Evolutionary conservation across 2,797 vertebrate species (phyloP), one percentile per base, ranked within the genome.

Genomic region (Aselliscus stoliczkanus): DNA sequence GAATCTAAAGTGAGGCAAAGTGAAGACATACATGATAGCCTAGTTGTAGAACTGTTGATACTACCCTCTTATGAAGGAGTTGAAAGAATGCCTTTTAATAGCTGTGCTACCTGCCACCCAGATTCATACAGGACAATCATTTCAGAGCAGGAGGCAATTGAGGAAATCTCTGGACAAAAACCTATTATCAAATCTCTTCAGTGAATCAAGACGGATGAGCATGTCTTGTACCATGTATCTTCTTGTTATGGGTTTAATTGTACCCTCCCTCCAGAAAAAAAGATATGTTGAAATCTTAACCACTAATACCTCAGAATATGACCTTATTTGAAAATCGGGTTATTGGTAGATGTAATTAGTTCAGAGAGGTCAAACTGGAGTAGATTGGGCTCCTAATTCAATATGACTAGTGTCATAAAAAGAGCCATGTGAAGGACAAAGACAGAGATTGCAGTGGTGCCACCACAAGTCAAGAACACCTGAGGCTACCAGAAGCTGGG

Each of bases 181-280:
- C 5, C 9, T 70, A 39, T 34, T 42, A 54, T 27, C 6, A 11
- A 3, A 15, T 47, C 27, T 88, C n/a, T 54, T 88, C 14, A 42
- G 39, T 76, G 21, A 77, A 25, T 18, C 15, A 67, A 42, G 34
- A 65, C 76, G 31, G 42, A 3, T 67, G 12, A 75, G 34, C 13
- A 2, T 60, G 29, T 37, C 17, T 76, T 34, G 14, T 47, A 42
- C 54, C n/a, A 37, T 42, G 4, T 37, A 21, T 84, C 18, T 65
- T 88, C 54, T 87, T 39, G 31, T 44, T 56, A 80, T 65, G n/a
- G 21, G n/a, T 83, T 93, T n/a, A 83, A 56, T 39, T 84, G 10
- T 10, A 21, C 1, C 34, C 2, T 0, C 2, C 58, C 34, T 11
- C 2, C 5, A 29, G 18, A 79, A 60, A 58, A 3, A n/a, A 64